Conservation (phyloP, 2,888 invertebrate genomes). For the Nemotelus pantherinus region DNA sequence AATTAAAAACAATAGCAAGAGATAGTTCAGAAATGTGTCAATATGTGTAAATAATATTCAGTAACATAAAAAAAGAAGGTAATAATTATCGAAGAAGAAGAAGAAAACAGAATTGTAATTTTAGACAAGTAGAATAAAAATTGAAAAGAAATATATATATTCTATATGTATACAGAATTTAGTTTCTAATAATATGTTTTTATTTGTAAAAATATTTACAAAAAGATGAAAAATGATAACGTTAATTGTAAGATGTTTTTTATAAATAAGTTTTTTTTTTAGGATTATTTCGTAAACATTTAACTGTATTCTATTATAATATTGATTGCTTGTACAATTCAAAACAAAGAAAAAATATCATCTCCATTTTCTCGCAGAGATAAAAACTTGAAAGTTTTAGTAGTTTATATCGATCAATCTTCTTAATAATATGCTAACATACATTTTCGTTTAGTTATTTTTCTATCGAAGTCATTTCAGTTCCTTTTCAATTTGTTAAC, state of each 20-base stretch:
- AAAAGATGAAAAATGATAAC: conserved; percentile 8
- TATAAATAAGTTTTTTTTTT: conserved; percentile 3
- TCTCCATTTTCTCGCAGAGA: too few species aligned
- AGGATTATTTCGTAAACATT: conserved; percentile 5
- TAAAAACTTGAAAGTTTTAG: too few species aligned
- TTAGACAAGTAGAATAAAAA: conserved; percentile 18
- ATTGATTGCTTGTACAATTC: not conserved
- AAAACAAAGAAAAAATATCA: too few species aligned
- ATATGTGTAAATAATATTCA: conserved; percentile 28
- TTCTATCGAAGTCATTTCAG: not conserved
- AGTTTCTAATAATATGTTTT: conserved; percentile 14
- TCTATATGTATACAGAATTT: conserved; percentile 13
- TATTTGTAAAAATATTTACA: conserved; percentile 12
- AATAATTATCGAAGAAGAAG: conserved; percentile 2
- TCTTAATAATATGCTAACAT: not conserved
- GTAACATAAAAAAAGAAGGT: conserved; percentile 1
- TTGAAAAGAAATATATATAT: conserved; percentile 21
- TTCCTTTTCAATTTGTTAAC: not conserved
- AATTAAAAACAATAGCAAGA: too few species aligned
- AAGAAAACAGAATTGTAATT: conserved; percentile 1
- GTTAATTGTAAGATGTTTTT: conserved; percentile 6
- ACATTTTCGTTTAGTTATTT: conserved; percentile 6
- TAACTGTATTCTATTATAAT: not conserved
- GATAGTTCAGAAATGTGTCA: conserved; percentile 35
- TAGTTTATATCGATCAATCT: not conserved